phyloP scores from a whole-genome alignment of 2,113 vertebrate genomes.

The Rhinoderma darwinii region DNA sequence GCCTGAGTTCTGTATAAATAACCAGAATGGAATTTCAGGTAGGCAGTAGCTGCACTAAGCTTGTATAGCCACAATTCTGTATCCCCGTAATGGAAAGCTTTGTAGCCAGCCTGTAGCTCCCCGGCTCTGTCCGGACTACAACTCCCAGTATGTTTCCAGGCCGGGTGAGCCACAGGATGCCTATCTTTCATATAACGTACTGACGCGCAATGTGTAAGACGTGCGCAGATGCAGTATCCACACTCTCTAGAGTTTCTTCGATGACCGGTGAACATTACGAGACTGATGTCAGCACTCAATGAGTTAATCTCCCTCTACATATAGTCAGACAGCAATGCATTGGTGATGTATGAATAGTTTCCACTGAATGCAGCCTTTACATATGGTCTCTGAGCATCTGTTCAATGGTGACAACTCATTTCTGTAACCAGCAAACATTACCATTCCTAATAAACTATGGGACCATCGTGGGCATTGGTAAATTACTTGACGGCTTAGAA shows the following conservation, averaged over 20 bases:
- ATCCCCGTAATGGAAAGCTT: background rate
- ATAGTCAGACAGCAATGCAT: constrained; percentile 1
- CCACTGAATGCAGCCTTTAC: background rate
- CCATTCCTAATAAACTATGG: background rate
- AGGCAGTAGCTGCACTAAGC: constrained; percentile 25
- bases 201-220: background rate
- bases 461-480: constrained; percentile 21
- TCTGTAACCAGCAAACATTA: background rate
- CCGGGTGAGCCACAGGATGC: background rate
- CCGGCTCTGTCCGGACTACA: background rate
- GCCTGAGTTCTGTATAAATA: constrained; percentile 27
- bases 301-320: background rate
- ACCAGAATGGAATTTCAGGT: background rate
- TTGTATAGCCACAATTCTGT: constrained; percentile 33
- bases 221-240: background rate
- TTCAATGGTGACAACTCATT: background rate
- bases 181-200: background rate
- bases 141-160: constrained; percentile 9
- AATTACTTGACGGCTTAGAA: constrained; percentile 16
- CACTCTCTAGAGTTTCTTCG: background rate
- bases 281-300: background rate
- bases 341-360: background rate
- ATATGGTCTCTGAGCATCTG: background rate
- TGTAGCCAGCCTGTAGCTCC: background rate
- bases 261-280: background rate